Percentiles rank a stretch among this genome's conserved stretches.
These are phyloP conservation scores for Perizoma flavofasciatum DNA, from an alignment of 2,888 invertebrate genomes.

Conservation along the genomic window DNA sequence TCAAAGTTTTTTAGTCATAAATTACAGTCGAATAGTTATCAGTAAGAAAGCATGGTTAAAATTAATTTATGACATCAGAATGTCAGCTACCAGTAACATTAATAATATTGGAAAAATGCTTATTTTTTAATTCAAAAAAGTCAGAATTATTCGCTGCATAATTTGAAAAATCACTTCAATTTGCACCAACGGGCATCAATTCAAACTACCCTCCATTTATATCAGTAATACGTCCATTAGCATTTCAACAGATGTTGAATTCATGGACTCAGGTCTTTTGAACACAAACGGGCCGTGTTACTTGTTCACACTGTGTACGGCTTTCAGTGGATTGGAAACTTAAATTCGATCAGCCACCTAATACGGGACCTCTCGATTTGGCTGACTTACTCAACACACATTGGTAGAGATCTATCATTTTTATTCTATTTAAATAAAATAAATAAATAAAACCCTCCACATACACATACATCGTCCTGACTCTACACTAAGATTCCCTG, in stretches of 20 bases:
- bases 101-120: too few species aligned
- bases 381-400: not conserved
- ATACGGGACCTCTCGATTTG: not conserved
- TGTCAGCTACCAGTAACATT: too few species aligned
- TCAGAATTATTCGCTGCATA: constrained; percentile 16
- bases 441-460: too few species aligned
- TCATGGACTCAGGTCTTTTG: constrained; percentile 26
- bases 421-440: too few species aligned
- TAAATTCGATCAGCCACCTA: constrained; percentile 36
- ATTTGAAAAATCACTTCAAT: constrained; percentile 29
- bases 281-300: constrained; percentile 26
- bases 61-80: too few species aligned
- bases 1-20: too few species aligned
- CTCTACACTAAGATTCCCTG: too few species aligned
- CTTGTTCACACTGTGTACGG: constrained; percentile 43
- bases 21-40: too few species aligned
- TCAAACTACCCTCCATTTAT: constrained; percentile 29
- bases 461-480: too few species aligned
- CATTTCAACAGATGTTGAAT: constrained; percentile 32
- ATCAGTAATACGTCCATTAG: constrained; percentile 32
- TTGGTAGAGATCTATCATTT: too few species aligned
- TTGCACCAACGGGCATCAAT: constrained; percentile 26
- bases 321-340: constrained; percentile 52
- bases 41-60: too few species aligned
- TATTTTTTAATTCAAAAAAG: too few species aligned